Percentiles rank a stretch among this genome's conserved stretches.
Evolutionary conservation across 2,113 vertebrate species (phyloP).

Genomic region (Rousettus leschenaultii): DNA sequence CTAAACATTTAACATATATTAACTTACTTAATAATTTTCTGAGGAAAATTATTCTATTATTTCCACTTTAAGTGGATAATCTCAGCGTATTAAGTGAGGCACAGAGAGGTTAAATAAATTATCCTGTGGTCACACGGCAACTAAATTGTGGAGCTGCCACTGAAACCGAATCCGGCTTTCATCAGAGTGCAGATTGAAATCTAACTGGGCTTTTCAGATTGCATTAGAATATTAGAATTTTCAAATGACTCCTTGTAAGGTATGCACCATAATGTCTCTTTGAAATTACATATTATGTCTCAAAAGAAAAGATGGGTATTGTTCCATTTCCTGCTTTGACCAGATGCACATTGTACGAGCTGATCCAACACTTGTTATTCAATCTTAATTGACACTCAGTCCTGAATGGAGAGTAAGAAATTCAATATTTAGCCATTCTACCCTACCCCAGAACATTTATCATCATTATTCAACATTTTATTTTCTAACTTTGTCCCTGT

Average conservation of each 20-base stretch:
- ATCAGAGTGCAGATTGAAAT: neutral
- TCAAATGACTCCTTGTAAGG: neutral
- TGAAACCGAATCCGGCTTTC: neutral
- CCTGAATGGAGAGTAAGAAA: neutral
- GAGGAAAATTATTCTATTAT: neutral
- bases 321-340: neutral
- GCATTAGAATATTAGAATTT: neutral
- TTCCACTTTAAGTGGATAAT: neutral
- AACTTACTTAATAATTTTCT: neutral
- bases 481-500: neutral
- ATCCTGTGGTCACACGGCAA: neutral
- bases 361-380: neutral
- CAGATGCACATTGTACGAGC: neutral
- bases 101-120: neutral
- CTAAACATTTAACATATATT: neutral
- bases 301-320: neutral
- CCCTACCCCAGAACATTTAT: neutral
- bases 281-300: neutral
- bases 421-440: neutral
- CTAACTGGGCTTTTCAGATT: neutral
- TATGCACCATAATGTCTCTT: neutral
- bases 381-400: neutral
- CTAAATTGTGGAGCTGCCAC: neutral
- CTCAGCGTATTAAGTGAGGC: neutral
- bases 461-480: neutral